Evolutionary conservation across 1,140 invertebrate genomes (phyloP), one percentile per base, ranked within the genome.

Genomic region (Apis florea): DNA sequence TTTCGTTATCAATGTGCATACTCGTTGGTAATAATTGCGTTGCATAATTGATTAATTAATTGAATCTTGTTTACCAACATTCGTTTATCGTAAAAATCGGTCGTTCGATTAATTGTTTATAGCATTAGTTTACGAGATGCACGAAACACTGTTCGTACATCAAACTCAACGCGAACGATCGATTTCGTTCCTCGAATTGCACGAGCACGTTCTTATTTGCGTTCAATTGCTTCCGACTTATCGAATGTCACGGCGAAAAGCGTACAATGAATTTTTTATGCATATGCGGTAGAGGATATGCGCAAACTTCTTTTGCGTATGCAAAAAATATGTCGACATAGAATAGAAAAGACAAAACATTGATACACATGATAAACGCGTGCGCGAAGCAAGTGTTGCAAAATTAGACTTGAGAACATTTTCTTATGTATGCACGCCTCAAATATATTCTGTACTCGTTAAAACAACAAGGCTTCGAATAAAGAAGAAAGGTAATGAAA

Each of bases 291-390:
- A 8, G 13, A 75, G 13, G 2, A 11, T 6, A 6, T 6, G 31
- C 31, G 53, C 5, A 53, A 49, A n/a, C 6, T 54, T n/a, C 24
- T 64, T 21, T 31, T 17, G 40, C 53, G 63, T 21, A 40, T 49
- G 64, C 21, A 59, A 82, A 53, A 66, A 76, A 47, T 19, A 17
- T 19, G 40, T 53, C 54, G 26, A 49, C 47, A 47, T 9, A 11
- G n/a, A 67, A 17, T 12, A 53, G 11, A 21, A 21, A 12, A 56
- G 54, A 59, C 47, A n/a, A 83, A 83, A 77, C 8, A 64, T 54
- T 26, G 15, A 49, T 40, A 40, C 3, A 64, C 17, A 24, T 9
- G 21, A 63, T 21, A 47, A 40, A 13, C n/a, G 21, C 51, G 26
- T 47, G 59, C n/a, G 64, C 64, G 51, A 24, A 51, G 56, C 51